phyloP scores from a whole-genome alignment of 2,797 vertebrate genomes.

The Malacoctenus gilli region DNA sequence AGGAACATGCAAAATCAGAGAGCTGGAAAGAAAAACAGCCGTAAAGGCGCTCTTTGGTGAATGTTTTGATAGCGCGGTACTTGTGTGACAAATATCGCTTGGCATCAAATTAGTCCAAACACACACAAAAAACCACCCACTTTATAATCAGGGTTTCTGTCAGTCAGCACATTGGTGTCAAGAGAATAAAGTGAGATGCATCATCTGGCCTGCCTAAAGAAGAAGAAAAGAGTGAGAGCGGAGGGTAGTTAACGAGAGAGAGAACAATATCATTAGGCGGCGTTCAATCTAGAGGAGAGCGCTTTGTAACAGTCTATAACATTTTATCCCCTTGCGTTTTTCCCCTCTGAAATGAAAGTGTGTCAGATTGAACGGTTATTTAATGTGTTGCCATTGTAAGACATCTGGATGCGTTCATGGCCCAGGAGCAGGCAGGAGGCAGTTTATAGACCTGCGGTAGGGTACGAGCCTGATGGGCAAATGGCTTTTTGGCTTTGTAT shows the following conservation, averaged over 20 bases:
- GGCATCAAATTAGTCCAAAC: constrained; percentile 24
- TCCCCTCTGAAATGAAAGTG: constrained; percentile 74
- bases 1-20: constrained; percentile 16
- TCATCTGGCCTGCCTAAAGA: constrained; percentile 57
- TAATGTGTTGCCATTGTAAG: constrained; percentile 83
- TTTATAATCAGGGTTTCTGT: constrained; percentile 51
- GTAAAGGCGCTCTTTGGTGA: constrained; percentile 18
- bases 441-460: constrained; percentile 74
- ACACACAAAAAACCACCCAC: constrained; percentile 25
- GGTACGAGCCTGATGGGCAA: constrained; percentile 67
- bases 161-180: constrained; percentile 62
- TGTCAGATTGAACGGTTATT: constrained; percentile 84
- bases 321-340: constrained; percentile 79
- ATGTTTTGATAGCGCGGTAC: constrained; percentile 8
- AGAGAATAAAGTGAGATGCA: constrained; percentile 56
- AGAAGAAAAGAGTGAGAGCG: constrained; percentile 23
- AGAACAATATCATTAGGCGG: constrained; percentile 47
- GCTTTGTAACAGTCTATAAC: constrained; percentile 79
- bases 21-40: not conserved
- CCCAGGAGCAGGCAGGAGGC: constrained; percentile 78
- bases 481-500: constrained; percentile 62
- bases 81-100: constrained; percentile 24
- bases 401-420: constrained; percentile 82
- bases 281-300: constrained; percentile 64
- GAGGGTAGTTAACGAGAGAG: constrained; percentile 48